A percentile compares a stretch with the other conserved stretches of the same genome.
phyloP scores from a whole-genome alignment of 1,140 invertebrate genomes.

The Drosophila ogumai region DNA sequence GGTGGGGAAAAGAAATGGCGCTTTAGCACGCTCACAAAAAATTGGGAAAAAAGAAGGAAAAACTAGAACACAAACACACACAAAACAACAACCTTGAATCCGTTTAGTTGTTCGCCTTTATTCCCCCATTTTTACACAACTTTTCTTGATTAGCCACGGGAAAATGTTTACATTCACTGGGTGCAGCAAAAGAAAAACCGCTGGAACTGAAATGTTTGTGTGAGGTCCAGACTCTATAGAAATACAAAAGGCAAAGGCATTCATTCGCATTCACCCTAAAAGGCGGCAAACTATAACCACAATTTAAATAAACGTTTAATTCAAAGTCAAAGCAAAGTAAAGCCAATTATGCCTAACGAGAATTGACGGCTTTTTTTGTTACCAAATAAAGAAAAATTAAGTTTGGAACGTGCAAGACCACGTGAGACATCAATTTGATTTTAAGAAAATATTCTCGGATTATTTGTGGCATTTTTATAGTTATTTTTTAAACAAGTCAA shows the following conservation, averaged over 20 bases:
- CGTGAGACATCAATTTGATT: conserved; percentile 52
- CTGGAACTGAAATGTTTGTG: conserved; percentile 11
- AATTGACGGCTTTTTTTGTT: conserved; percentile 1
- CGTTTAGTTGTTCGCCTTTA: conserved; percentile 24
- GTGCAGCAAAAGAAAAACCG: conserved; percentile 20
- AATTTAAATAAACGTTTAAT: conserved; percentile 20
- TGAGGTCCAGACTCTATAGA: conserved; percentile 11
- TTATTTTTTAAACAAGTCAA: conserved; percentile 61
- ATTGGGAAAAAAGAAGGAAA: conserved; percentile 2
- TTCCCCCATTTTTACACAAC: conserved; percentile 28
- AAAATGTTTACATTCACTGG: conserved; percentile 38
- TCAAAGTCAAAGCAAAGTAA: conserved; percentile 22
- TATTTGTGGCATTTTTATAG: conserved; percentile 63
- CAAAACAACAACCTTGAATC: conserved; percentile 42
- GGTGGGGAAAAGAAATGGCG: conserved; percentile 12
- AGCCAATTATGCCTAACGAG: conserved; percentile 21
- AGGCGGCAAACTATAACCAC: conserved; percentile 6
- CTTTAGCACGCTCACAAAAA: conserved; percentile 31
- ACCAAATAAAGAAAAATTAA: conserved; percentile 13
- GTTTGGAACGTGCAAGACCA: conserved; percentile 65
- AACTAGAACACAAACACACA: conserved; percentile 34
- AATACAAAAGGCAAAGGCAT: conserved; percentile 16
- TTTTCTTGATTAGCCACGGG: conserved; percentile 43
- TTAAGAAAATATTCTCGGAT: conserved; percentile 22
- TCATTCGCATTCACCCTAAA: background rate